phyloP scores from a whole-genome alignment of 2,113 vertebrate genomes.

The Lepus americanus region DNA sequence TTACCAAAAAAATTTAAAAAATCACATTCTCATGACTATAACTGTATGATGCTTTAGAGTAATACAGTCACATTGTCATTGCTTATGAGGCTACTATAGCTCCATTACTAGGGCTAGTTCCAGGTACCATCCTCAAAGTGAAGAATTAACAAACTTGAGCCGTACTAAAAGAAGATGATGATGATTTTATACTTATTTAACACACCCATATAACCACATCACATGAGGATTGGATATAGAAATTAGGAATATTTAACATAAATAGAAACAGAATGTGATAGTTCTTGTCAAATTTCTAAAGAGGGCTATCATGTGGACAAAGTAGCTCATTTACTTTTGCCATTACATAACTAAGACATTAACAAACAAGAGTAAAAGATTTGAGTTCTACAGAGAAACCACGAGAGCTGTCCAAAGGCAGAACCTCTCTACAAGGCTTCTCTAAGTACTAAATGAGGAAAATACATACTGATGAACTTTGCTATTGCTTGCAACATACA shows the following conservation, averaged over 20 bases:
- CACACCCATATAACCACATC: not conserved
- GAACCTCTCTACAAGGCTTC: not conserved
- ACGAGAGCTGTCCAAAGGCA: not conserved
- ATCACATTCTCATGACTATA: not conserved
- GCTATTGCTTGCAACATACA: not conserved
- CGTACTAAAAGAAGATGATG: not conserved
- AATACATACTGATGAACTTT: not conserved
- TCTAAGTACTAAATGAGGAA: not conserved
- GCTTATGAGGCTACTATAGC: not conserved
- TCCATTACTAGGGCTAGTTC: not conserved
- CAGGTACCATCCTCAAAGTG: not conserved
- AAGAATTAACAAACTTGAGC: conserved; percentile 20
- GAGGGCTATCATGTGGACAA: not conserved
- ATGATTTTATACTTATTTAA: conserved; percentile 49
- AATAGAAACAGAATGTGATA: not conserved
- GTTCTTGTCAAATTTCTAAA: conserved; percentile 44
- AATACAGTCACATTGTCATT: not conserved
- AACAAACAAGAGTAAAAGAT: conserved; percentile 16
- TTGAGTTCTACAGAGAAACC: not conserved
- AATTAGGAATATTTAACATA: conserved; percentile 45
- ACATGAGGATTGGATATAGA: not conserved
- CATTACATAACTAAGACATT: not conserved
- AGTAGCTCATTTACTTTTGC: not conserved
- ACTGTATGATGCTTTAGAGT: not conserved
- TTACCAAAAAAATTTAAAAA: not conserved